Evolutionary conservation across 2,113 vertebrate species (phyloP).

Genomic region (Lanius collurio): DNA sequence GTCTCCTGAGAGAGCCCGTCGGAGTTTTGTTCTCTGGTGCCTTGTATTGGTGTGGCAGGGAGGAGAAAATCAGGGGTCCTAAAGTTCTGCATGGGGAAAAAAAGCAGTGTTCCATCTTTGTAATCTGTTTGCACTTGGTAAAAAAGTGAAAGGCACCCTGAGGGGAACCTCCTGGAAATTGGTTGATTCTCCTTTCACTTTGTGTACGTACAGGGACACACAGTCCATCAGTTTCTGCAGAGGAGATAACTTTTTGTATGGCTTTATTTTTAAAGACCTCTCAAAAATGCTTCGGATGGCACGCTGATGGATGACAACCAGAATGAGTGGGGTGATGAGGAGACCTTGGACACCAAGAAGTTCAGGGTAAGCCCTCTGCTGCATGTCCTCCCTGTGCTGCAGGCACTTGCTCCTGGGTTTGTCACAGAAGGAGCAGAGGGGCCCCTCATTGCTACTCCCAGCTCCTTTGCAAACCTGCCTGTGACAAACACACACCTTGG

Average conservation of each 20-base stretch:
- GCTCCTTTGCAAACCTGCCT: neutral
- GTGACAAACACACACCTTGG: neutral
- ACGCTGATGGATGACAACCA: slow-evolving; percentile 94
- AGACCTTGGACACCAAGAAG: slow-evolving; percentile 86
- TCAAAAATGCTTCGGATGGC: slow-evolving; percentile 90
- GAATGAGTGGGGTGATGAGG: slow-evolving; percentile 93
- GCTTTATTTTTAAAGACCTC: slow-evolving; percentile 77
- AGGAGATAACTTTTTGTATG: neutral
- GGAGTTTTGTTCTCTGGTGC: neutral
- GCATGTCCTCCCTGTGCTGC: neutral
- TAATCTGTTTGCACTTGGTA: neutral
- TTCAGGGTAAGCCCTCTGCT: slow-evolving; percentile 83
- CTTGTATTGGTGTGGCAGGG: accelerated
- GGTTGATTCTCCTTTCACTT: neutral
- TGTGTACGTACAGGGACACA: neutral
- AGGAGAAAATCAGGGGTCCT: neutral
- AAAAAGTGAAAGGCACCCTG: neutral
- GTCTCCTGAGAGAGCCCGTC: neutral
- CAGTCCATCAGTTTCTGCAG: neutral
- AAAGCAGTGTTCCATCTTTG: accelerated
- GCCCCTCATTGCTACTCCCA: neutral
- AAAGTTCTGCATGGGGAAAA: neutral
- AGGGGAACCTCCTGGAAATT: neutral
- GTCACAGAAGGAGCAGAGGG: neutral
- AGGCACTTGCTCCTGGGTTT: neutral